Conservation (phyloP, 2,797 vertebrate genomes). For the Protonibea diacanthus region DNA sequence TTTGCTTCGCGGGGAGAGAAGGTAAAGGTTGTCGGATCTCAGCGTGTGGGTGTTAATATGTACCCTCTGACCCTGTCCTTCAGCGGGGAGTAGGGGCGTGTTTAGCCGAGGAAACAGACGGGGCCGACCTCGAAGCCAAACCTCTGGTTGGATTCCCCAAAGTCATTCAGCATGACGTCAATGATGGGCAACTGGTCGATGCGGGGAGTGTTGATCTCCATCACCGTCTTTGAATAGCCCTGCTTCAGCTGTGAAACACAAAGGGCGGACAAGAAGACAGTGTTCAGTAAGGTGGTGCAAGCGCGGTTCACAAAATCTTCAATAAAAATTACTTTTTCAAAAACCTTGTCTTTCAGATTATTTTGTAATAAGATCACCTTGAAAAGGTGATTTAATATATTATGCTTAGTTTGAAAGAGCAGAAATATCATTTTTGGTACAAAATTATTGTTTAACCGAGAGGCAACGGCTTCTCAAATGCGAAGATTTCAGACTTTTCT, state of each 20-base stretch:
- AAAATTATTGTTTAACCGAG: no score
- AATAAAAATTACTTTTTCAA: no score
- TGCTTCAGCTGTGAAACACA: slow-evolving; percentile 88
- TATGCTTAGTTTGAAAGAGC: no score
- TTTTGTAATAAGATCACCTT: neutral
- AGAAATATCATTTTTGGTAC: no score
- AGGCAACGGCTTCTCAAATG: no score
- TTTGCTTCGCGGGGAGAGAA: slow-evolving; percentile 66
- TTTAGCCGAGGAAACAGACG: slow-evolving; percentile 98
- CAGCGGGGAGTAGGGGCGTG: slow-evolving; percentile 77
- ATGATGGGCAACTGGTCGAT: slow-evolving; percentile 98
- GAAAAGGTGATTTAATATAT: no score
- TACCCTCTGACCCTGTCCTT: slow-evolving; percentile 84
- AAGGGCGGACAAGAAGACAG: neutral
- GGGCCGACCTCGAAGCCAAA: slow-evolving; percentile 99
- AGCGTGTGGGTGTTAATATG: slow-evolving; percentile 69
- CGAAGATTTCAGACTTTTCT: no score
- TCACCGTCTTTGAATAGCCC: slow-evolving; percentile 93
- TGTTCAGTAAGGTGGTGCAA: neutral
- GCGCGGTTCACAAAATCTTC: neutral
- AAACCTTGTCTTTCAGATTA: no score
- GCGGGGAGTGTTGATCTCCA: slow-evolving; percentile 98
- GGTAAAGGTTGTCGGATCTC: slow-evolving; percentile 68
- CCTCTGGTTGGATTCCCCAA: slow-evolving; percentile 97
- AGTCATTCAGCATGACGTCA: slow-evolving; percentile 99